phyloP scores from a whole-genome alignment of 1,140 invertebrate genomes.

The Polyergus mexicanus region DNA sequence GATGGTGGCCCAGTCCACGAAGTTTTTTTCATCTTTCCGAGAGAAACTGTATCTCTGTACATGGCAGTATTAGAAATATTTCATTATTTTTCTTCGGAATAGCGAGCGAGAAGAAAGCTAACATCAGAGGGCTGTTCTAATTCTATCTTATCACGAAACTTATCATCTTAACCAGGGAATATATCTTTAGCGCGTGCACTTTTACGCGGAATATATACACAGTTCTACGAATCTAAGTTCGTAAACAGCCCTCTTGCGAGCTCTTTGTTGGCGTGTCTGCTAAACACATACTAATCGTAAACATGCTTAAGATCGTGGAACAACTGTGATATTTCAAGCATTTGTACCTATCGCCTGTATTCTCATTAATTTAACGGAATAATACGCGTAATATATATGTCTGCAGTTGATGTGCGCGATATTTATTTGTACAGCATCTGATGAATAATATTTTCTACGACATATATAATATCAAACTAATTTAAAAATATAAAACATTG shows the following conservation, averaged over 20 bases:
- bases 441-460: neutral
- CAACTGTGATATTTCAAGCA: slow-evolving; percentile 2
- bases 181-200: neutral
- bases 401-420: too few relatives aligned
- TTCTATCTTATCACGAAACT: neutral
- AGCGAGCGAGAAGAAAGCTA: neutral
- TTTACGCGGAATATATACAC: neutral
- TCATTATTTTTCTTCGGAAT: neutral
- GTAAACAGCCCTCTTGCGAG: neutral
- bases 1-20: slow-evolving; percentile 1
- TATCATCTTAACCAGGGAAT: neutral
- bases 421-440: too few relatives aligned
- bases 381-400: neutral
- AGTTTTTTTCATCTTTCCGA: neutral
- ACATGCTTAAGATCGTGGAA: neutral
- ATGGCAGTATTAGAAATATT: neutral
- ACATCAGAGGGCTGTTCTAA: too few relatives aligned
- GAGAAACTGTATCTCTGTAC: slow-evolving; percentile 1
- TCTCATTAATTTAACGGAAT: neutral
- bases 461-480: neutral
- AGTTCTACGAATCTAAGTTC: neutral
- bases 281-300: too few relatives aligned
- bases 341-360: neutral
- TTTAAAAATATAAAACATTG: neutral
- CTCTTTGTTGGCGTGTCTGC: too few relatives aligned